Evolutionary conservation across 2,797 vertebrate genomes (phyloP).

Genomic region (Myripristis jacobus): DNA sequence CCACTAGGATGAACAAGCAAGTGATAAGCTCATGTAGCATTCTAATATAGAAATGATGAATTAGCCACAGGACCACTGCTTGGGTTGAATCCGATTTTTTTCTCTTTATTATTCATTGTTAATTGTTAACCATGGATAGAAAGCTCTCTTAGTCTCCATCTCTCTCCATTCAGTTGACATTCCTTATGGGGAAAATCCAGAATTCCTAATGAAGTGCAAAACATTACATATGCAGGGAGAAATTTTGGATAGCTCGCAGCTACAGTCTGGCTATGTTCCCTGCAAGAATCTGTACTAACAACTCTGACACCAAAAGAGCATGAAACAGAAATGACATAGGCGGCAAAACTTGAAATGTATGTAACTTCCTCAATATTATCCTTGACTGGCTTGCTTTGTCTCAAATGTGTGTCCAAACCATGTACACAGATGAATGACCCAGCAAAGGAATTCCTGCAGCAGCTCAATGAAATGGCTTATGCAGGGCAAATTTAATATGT

Average conservation of each 20-base stretch:
- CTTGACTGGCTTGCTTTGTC: constrained; percentile 86
- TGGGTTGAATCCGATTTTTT: constrained; percentile 48
- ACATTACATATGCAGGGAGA: constrained; percentile 82
- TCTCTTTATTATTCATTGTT: constrained; percentile 79
- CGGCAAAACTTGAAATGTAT: constrained; percentile 80
- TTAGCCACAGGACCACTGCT: constrained; percentile 51
- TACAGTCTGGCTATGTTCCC: constrained; percentile 60
- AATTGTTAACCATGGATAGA: constrained; percentile 78
- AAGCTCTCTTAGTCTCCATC: constrained; percentile 73
- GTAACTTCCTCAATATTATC: constrained; percentile 87
- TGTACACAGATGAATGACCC: constrained; percentile 85
- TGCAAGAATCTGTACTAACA: constrained; percentile 58
- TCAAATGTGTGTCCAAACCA: constrained; percentile 84
- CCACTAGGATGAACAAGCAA: constrained; percentile 32
- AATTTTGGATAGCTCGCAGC: constrained; percentile 72
- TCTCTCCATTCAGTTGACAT: constrained; percentile 78
- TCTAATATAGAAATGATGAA: constrained; percentile 53
- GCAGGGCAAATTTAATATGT: constrained; percentile 85
- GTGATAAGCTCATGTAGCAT: constrained; percentile 38
- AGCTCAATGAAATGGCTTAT: constrained; percentile 83
- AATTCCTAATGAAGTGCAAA: constrained; percentile 82
- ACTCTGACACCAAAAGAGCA: constrained; percentile 60
- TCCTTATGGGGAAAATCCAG: constrained; percentile 82
- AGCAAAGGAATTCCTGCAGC: constrained; percentile 82
- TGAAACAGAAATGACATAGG: constrained; percentile 73